A percentile compares a stretch with the other conserved stretches of the same genome.
phyloP scores from a whole-genome alignment of 1,140 invertebrate genomes.

The Macrostomum lignano region DNA sequence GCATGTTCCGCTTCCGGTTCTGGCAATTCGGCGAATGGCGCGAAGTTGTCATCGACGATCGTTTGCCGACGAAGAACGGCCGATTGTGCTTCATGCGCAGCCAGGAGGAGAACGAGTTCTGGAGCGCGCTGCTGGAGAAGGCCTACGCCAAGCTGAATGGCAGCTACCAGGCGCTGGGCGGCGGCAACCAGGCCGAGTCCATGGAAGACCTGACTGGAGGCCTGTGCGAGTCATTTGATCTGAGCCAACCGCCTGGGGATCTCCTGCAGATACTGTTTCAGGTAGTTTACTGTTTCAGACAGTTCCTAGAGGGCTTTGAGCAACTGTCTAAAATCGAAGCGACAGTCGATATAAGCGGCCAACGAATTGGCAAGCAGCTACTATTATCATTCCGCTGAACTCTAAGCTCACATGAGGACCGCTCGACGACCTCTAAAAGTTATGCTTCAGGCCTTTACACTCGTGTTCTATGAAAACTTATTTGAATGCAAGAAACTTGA shows the following conservation, averaged over 20 bases:
- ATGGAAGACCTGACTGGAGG: constrained; percentile 10
- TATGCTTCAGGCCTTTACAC: constrained; percentile 58
- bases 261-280: no score
- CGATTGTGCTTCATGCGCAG: constrained; percentile 38
- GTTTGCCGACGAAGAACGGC: constrained; percentile 38
- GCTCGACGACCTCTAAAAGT: constrained; percentile 69
- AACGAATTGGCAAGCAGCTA: no score
- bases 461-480: no score
- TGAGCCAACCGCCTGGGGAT: constrained; percentile 13
- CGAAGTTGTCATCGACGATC: constrained; percentile 41
- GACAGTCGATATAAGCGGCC: no score
- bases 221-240: constrained; percentile 7
- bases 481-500: constrained; percentile 16
- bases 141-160: constrained; percentile 22
- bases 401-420: no score
- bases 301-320: no score
- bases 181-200: constrained; percentile 4
- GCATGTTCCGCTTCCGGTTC: constrained; percentile 34
- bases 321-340: constrained; percentile 32
- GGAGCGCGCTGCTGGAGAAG: constrained; percentile 19
- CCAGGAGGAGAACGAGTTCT: constrained; percentile 29
- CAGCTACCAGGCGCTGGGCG: constrained; percentile 7
- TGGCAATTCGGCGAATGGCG: constrained; percentile 44
- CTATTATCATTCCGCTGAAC: no score
- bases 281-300: no score